Evolutionary conservation across 1,140 invertebrate species (phyloP), one percentile per base, ranked within the genome.

Genomic region (Formica exsecta): DNA sequence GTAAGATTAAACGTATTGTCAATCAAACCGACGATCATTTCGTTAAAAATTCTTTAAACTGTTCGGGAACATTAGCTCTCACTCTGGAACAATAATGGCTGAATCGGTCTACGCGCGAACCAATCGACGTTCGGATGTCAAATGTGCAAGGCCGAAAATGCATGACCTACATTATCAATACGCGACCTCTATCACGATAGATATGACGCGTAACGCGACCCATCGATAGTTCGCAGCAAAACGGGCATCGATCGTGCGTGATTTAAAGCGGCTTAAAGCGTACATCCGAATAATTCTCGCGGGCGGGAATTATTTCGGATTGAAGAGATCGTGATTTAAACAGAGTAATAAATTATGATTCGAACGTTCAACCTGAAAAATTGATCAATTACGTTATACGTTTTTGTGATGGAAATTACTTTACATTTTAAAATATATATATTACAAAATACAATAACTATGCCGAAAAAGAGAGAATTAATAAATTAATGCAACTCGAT

Each of bases 161-260:
- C 84, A 86, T 74, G 88, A 89, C 87, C 88, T 66, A 86, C 71
- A 89, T 89, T 89, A 89, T 89, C 65, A 59, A 77, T 79, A 81
- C 61, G 76, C 68, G 87, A 83, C 84, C 88, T 57, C 83, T 51
- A 68, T 62, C 61, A 8, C 54, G 83, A 70, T 51, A 51, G 84
- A 86, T 86, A 74, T 19, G 16, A 22, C 29, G 51, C 62, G 32
- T 87, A 71, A 36, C 19, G 44, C 16, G 68, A 73, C 54, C 51
- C 54, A 51, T 8, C 51, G 70, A 54, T 64, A 86, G 59, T 54
- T 61, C 36, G 32, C 51, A 32, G 74, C 66, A 70, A 62, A 89
- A 86, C 29, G 48, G 61, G 38, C 57, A 80, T 80, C 25, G 65
- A 80, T 68, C 16, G 44, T 79, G 25, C 38, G 64, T 62, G 48